Percentiles rank a stretch among this genome's conserved stretches.
phyloP scores from a whole-genome alignment of 2,113 vertebrate species.

The Cyrtonyx montezumae region DNA sequence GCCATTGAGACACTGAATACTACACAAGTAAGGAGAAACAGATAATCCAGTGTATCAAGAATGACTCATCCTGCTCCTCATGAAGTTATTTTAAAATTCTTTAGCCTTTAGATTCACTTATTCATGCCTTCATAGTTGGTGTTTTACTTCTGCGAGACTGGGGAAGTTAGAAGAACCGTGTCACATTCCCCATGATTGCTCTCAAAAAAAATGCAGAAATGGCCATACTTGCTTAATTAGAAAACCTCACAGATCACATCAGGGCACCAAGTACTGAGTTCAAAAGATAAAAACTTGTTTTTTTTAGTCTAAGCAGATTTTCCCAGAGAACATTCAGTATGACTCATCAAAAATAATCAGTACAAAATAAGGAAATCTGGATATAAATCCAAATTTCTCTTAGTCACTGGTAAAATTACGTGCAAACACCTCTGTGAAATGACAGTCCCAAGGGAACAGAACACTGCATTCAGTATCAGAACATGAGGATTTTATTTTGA shows the following conservation, averaged over 20 bases:
- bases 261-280: neutral
- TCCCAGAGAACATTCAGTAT: neutral
- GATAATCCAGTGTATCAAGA: neutral
- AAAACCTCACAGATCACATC: neutral
- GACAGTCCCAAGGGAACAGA: neutral
- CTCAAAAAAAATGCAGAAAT: neutral
- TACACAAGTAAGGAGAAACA: conserved; percentile 19
- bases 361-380: neutral
- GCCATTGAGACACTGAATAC: neutral
- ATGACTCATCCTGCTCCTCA: neutral
- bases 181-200: neutral
- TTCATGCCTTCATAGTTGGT: neutral
- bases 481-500: neutral
- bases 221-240: neutral
- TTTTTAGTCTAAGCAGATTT: neutral
- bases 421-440: neutral
- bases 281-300: neutral
- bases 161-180: neutral
- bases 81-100: neutral
- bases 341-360: neutral
- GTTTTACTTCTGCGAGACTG: neutral
- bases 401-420: neutral
- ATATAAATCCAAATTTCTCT: neutral
- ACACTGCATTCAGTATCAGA: neutral
- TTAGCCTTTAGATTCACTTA: neutral